Base-by-base conservation (phyloP, 2,888 invertebrate species). In the Ashinkailepas kermadecensis region DNA sequence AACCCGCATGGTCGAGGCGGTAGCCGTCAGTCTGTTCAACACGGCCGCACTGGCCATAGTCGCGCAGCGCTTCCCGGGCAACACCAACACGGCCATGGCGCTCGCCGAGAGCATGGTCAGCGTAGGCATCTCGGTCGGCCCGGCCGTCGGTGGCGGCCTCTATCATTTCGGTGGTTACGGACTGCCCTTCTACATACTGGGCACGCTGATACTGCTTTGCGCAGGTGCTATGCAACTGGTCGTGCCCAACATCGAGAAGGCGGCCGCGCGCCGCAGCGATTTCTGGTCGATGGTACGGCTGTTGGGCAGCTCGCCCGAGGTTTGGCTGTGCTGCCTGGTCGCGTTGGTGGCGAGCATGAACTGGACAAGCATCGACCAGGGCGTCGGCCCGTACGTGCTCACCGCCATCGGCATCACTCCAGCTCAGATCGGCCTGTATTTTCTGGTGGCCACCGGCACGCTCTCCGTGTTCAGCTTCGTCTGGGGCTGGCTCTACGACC, bases 121-220 rank as follows among this genome's bases (percentile, higher is more conserved):
- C 0, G 88, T 94, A 9, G 94, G 94, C 67, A 92, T 94, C 92
- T 93, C 93, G 84, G 91, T 91, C 11, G 94, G 94, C 10, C 94
- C 94, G 0, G 93, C 93, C 15, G 89, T 94, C 80, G 94, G 94
- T 78, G 94, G 94, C 7, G 87, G 92, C 25, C 87, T 94, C 15
- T 94, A 93, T 89, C 89, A 94, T 93, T 88, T 92, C 86, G 94
- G 94, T 86, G 94, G 94, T 85, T 94, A 93, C 87, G 91, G 91
- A 82, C 87, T 93, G 85, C 94, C 94, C 84, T 94, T 94, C 88
- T 93, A 92, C 88, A 90, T 90, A 84, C 90, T 94, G 84, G 94
- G 94, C 84, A 86, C 90, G 58, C 87, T 91, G 62, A 92, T 93
- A 91, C 88, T 93, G 57, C 83, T 90, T n/a, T 90, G 90, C 18